These are phyloP conservation scores for Prionailurus viverrinus DNA, from an alignment of 2,113 vertebrate species.

Conservation along the genomic window DNA sequence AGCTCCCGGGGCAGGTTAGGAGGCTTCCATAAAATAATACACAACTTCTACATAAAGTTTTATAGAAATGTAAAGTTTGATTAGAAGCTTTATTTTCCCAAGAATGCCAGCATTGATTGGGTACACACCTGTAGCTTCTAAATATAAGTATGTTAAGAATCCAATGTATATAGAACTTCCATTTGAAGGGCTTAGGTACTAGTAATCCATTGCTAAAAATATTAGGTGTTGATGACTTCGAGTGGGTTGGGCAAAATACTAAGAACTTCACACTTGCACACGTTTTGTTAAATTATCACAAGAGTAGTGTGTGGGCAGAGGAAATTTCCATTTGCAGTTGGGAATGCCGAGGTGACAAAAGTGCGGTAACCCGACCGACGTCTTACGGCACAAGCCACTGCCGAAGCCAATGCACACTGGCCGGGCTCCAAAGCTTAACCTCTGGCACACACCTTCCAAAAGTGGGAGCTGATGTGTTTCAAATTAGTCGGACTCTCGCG, in stretches of 20 bases:
- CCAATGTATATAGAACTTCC: background rate
- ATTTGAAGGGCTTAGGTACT: background rate
- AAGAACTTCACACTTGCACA: background rate
- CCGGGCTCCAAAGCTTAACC: too few relatives aligned
- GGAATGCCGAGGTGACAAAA: background rate
- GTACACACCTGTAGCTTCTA: background rate
- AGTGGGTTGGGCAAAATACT: too few relatives aligned
- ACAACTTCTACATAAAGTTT: too few relatives aligned
- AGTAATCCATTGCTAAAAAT: background rate
- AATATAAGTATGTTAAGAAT: background rate
- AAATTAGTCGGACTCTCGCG: background rate
- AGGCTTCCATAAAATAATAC: background rate
- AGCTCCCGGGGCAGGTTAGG: background rate
- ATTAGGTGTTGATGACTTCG: too few relatives aligned
- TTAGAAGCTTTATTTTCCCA: background rate
- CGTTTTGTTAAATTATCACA: background rate
- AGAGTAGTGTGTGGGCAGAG: background rate
- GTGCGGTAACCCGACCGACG: too few relatives aligned
- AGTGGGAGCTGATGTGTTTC: background rate
- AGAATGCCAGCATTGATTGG: background rate
- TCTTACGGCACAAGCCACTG: background rate
- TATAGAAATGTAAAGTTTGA: background rate
- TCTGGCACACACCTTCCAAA: rapidly evolving
- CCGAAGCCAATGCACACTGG: rapidly evolving
- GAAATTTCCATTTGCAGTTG: background rate